Conservation (phyloP, 1,140 invertebrate genomes). For the Caenorhabditis remanei region DNA sequence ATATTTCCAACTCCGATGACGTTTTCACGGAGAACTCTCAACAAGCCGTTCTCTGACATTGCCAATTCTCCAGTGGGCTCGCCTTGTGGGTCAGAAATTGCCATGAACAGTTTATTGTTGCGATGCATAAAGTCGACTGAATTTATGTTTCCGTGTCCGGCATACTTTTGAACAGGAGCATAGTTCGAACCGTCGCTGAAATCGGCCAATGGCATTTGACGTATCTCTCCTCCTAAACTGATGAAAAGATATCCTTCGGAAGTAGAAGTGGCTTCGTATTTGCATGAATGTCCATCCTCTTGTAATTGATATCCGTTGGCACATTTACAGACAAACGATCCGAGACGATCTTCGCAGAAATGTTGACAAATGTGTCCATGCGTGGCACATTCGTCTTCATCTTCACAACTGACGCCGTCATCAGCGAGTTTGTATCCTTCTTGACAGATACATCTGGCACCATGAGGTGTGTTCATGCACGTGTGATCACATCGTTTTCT, state of each 20-base stretch:
- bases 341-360: conserved; percentile 48
- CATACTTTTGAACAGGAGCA: neutral
- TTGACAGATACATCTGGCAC: conserved; percentile 40
- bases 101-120: conserved; percentile 50
- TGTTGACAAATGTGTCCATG: conserved; percentile 57
- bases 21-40: conserved; percentile 57
- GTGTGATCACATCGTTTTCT: conserved; percentile 39
- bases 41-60: conserved; percentile 30
- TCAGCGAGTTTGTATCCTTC: conserved; percentile 32
- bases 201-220: conserved; percentile 54
- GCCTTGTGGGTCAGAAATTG: conserved; percentile 21
- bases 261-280: conserved; percentile 27
- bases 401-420: conserved; percentile 49
- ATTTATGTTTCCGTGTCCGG: conserved; percentile 38
- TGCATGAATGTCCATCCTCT: conserved; percentile 51
- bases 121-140: conserved; percentile 35
- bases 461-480: conserved; percentile 17
- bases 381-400: conserved; percentile 57
- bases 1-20: conserved; percentile 55
- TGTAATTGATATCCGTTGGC: conserved; percentile 46
- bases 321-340: conserved; percentile 55
- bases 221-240: conserved; percentile 50
- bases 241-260: conserved; percentile 47
- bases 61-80: conserved; percentile 33
- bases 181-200: conserved; percentile 1